Evolutionary conservation across 2,888 invertebrate species (phyloP).

Genomic region (Physocephala rufipes): DNA sequence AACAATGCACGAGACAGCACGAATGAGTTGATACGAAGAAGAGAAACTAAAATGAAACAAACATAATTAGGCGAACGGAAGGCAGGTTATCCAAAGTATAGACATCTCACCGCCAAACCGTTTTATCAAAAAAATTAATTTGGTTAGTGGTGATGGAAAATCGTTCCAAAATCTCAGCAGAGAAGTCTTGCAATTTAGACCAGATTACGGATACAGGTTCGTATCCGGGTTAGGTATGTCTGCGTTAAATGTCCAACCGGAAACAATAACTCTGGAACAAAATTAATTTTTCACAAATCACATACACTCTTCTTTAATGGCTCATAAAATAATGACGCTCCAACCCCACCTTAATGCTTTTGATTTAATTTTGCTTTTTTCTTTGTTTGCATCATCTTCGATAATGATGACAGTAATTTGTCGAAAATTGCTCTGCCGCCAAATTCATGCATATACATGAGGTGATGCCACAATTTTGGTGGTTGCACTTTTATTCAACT

Average conservation of each 20-base stretch:
- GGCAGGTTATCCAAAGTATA: constrained; percentile 28
- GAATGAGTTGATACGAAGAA: too few relatives aligned
- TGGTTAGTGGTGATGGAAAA: too few relatives aligned
- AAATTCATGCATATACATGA: constrained; percentile 13
- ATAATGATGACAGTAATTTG: constrained; percentile 38
- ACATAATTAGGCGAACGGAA: too few relatives aligned
- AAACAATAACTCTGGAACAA: constrained; percentile 28
- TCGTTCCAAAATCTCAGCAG: too few relatives aligned
- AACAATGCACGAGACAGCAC: too few relatives aligned
- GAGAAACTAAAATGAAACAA: too few relatives aligned
- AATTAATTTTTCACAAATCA: constrained; percentile 34
- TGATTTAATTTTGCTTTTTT: background rate
- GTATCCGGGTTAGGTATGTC: constrained; percentile 15
- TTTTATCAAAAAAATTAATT: constrained; percentile 29
- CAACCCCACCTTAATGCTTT: constrained; percentile 6
- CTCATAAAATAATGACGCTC: too few relatives aligned
- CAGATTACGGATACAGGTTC: constrained; percentile 34
- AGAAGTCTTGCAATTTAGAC: too few relatives aligned
- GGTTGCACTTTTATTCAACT: constrained; percentile 38
- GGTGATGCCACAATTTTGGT: constrained; percentile 10
- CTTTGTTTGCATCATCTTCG: background rate
- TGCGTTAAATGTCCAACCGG: constrained; percentile 25
- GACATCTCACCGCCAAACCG: constrained; percentile 13
- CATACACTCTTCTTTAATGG: too few relatives aligned
- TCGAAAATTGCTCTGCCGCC: constrained; percentile 39